These are phyloP conservation scores for Pionites leucogaster DNA, from an alignment of 2,113 vertebrate species.

Conservation along the genomic window DNA sequence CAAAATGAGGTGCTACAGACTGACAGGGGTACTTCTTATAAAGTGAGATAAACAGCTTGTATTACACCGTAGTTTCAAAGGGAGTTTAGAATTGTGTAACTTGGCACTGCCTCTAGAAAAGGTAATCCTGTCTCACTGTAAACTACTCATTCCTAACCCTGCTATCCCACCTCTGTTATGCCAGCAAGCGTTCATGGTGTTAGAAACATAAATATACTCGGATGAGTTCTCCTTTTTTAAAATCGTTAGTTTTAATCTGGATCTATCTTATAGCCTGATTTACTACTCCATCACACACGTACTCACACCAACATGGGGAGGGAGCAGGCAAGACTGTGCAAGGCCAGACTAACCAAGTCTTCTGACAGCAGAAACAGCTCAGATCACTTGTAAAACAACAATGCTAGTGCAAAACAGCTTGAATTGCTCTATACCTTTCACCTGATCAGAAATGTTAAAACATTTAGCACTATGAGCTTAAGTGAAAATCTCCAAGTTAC, in stretches of 20 bases:
- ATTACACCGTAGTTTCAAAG: slow-evolving; percentile 34
- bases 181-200: background rate
- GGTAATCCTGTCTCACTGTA: slow-evolving; percentile 30
- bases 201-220: background rate
- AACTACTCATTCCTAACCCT: slow-evolving; percentile 34
- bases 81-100: slow-evolving; percentile 48
- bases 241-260: background rate
- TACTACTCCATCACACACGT: background rate
- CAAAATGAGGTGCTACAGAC: slow-evolving; percentile 53
- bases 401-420: background rate
- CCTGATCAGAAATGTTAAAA: background rate
- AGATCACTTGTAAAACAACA: background rate
- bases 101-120: slow-evolving; percentile 39
- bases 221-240: background rate
- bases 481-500: background rate
- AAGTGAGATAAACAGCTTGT: slow-evolving; percentile 51
- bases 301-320: background rate
- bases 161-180: background rate
- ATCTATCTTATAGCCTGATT: background rate
- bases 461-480: background rate
- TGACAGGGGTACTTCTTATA: slow-evolving; percentile 22
- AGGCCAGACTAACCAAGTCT: background rate
- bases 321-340: background rate
- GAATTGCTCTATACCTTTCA: background rate
- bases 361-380: background rate